Evolutionary conservation across 2,888 invertebrate genomes (phyloP).

Genomic region (Drosophila merina): DNA sequence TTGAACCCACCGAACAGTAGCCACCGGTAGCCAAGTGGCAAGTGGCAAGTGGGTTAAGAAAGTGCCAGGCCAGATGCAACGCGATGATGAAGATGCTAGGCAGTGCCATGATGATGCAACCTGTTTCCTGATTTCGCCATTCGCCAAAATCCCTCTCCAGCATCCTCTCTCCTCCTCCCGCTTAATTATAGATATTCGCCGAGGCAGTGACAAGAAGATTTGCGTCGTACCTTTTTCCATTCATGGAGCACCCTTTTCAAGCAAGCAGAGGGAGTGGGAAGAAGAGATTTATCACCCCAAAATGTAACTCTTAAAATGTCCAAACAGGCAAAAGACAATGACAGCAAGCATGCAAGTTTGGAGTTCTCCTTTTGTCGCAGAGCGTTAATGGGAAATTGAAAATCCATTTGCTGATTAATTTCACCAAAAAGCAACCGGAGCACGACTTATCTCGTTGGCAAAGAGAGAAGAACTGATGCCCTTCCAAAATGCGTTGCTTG

Average conservation of each 20-base stretch:
- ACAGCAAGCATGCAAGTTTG: conserved; percentile 3
- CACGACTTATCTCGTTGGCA: neutral
- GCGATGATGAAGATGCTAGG: conserved; percentile 11
- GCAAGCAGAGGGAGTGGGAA: no score
- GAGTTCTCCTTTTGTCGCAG: conserved; percentile 30
- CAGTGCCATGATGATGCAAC: conserved; percentile 47
- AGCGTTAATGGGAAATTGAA: conserved; percentile 77
- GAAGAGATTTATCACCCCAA: neutral
- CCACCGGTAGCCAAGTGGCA: conserved; percentile 26
- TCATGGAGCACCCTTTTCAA: conserved; percentile 7
- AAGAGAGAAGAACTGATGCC: neutral
- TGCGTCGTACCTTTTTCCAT: conserved; percentile 20
- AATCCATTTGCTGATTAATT: conserved; percentile 78
- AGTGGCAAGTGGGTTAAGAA: conserved; percentile 21
- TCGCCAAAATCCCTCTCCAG: conserved; percentile 5
- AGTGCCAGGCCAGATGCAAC: conserved; percentile 16
- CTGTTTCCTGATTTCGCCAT: conserved; percentile 66
- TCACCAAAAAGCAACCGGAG: conserved; percentile 39
- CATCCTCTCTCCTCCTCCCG: conserved; percentile 14
- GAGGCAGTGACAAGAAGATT: conserved; percentile 68
- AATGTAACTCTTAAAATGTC: neutral
- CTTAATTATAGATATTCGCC: conserved; percentile 70
- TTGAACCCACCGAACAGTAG: conserved; percentile 1
- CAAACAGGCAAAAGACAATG: conserved; percentile 14
- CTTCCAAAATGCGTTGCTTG: no score